phyloP scores from a whole-genome alignment of 2,797 vertebrate genomes.

The Gadopsis bispinosus region DNA sequence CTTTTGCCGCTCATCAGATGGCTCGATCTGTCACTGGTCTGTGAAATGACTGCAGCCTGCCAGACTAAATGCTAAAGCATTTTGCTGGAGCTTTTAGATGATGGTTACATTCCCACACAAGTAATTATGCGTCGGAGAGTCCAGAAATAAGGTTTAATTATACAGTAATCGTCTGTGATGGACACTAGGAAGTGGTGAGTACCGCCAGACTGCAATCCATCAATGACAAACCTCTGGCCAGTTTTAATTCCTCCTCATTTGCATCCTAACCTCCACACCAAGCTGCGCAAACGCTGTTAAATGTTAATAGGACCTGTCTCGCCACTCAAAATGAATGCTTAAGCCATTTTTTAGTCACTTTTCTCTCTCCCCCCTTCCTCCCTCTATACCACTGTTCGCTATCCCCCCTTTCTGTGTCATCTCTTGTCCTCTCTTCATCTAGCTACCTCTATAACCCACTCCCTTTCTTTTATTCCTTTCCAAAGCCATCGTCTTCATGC shows the following conservation, averaged over 20 bases:
- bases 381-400: conserved; percentile 9
- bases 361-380: conserved; percentile 66
- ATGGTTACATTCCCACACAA: conserved; percentile 99
- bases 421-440: conserved; percentile 62
- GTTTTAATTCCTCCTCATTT: conserved; percentile 99
- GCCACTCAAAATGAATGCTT: conserved; percentile 99
- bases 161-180: conserved; percentile 99
- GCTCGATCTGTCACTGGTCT: conserved; percentile 95
- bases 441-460: conserved; percentile 48
- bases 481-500: conserved; percentile 27
- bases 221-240: conserved; percentile 99
- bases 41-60: conserved; percentile 89
- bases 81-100: conserved; percentile 98
- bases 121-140: conserved; percentile 99
- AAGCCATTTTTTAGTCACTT: conserved; percentile 96
- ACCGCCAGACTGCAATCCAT: conserved; percentile 99
- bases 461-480: conserved; percentile 57
- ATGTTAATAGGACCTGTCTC: conserved; percentile 99
- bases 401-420: conserved; percentile 46
- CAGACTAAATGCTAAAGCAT: conserved; percentile 98
- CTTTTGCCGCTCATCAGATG: conserved; percentile 96
- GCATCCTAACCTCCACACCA: conserved; percentile 99
- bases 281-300: conserved; percentile 99
- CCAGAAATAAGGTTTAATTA: conserved; percentile 99
- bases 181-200: conserved; percentile 99